Evolutionary conservation across 2,888 invertebrate genomes (phyloP).

Genomic region (Orthosia incerta): DNA sequence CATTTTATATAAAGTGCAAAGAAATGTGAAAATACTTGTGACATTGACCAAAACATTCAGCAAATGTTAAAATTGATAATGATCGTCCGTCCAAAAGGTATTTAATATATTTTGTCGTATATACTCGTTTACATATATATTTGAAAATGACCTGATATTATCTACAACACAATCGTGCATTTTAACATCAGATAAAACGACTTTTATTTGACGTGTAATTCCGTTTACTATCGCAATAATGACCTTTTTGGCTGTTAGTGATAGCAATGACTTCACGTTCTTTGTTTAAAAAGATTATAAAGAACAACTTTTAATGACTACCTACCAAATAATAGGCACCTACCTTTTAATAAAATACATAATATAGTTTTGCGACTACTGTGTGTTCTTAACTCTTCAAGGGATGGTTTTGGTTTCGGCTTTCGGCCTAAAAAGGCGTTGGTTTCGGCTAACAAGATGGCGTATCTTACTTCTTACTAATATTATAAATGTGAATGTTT

Average conservation of each 20-base stretch:
- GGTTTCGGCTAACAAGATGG: slow-evolving; percentile 20
- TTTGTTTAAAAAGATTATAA: slow-evolving; percentile 31
- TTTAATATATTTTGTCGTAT: slow-evolving; percentile 26
- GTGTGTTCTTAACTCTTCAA: not conserved
- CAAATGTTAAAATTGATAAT: slow-evolving; percentile 39
- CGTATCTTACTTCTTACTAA: too few species aligned
- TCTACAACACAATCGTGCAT: slow-evolving; percentile 49
- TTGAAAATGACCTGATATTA: slow-evolving; percentile 57
- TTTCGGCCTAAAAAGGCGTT: not conserved
- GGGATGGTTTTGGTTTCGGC: not conserved
- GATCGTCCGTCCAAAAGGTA: slow-evolving; percentile 38
- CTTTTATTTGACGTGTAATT: slow-evolving; percentile 56
- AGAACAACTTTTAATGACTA: slow-evolving; percentile 15
- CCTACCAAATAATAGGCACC: not conserved
- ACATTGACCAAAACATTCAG: slow-evolving; percentile 39
- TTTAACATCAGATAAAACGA: slow-evolving; percentile 62
- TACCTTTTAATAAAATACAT: not conserved
- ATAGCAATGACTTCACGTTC: slow-evolving; percentile 31
- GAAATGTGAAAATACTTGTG: slow-evolving; percentile 6
- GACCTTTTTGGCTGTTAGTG: slow-evolving; percentile 49
- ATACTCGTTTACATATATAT: slow-evolving; percentile 31
- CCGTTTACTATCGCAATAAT: slow-evolving; percentile 45
- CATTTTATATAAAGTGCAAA: not conserved
- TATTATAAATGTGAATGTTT: too few species aligned
- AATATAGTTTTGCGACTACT: not conserved